Conservation (phyloP, 2,113 vertebrate genomes). For the Corydoras maculifer region DNA sequence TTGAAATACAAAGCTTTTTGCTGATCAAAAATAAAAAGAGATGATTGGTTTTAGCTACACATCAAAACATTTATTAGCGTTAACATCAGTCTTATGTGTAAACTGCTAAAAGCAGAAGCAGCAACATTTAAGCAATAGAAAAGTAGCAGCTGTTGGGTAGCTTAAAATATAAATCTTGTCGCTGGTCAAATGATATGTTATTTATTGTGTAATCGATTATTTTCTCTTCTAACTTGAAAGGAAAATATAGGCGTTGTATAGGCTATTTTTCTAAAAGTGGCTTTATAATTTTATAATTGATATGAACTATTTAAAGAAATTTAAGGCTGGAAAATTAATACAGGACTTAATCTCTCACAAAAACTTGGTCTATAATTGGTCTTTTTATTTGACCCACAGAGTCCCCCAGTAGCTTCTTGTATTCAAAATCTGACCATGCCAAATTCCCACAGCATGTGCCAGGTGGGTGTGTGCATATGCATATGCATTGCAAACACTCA, state of each 20-base stretch:
- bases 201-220: neutral
- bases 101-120: conserved; percentile 19
- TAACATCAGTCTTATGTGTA: neutral
- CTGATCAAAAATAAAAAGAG: too few relatives aligned
- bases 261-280: too few relatives aligned
- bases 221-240: neutral
- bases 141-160: conserved; percentile 26
- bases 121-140: neutral
- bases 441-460: conserved; percentile 33
- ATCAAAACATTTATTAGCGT: too few relatives aligned
- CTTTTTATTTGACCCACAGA: neutral
- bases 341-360: too few relatives aligned
- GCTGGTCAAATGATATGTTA: neutral
- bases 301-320: too few relatives aligned
- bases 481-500: neutral
- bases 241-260: too few relatives aligned
- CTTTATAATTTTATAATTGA: too few relatives aligned
- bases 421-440: conserved; percentile 13
- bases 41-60: too few relatives aligned
- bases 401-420: neutral
- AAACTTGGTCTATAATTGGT: neutral
- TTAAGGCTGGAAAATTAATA: too few relatives aligned
- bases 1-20: too few relatives aligned
- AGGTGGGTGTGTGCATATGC: conserved; percentile 15
- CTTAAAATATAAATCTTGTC: conserved; percentile 20